Conservation (phyloP, 2,888 invertebrate genomes). For the Tuta absoluta region DNA sequence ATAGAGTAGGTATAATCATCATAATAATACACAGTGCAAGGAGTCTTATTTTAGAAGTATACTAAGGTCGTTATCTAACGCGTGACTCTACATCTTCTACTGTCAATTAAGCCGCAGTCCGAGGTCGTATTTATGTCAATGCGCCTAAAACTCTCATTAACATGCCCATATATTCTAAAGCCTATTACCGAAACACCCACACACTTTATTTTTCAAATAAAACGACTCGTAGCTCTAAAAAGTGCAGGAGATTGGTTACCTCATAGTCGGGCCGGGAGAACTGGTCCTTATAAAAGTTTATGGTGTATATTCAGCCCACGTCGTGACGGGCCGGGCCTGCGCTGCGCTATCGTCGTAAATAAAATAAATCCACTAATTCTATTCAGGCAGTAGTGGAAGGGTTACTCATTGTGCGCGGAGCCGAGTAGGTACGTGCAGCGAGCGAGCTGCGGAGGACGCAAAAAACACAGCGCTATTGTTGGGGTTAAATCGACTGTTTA, state of each 20-base stretch:
- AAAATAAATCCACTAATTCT: slow-evolving; percentile 54
- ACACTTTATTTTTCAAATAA: slow-evolving; percentile 37
- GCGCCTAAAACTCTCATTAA: slow-evolving; percentile 24
- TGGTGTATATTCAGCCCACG: slow-evolving; percentile 56
- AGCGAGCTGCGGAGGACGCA: not conserved
- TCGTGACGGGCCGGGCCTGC: slow-evolving; percentile 22
- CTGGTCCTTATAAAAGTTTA: slow-evolving; percentile 58
- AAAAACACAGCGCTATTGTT: slow-evolving; percentile 18
- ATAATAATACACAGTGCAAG: not conserved
- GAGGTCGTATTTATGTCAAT: slow-evolving; percentile 22
- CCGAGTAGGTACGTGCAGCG: not conserved
- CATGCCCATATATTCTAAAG: slow-evolving; percentile 27
- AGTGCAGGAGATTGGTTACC: slow-evolving; percentile 19
- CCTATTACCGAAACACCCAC: slow-evolving; percentile 34
- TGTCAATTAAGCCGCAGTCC: slow-evolving; percentile 11
- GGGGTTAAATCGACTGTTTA: slow-evolving; percentile 11
- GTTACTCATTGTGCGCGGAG: slow-evolving; percentile 40
- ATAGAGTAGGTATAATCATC: not conserved
- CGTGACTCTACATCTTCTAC: slow-evolving; percentile 9
- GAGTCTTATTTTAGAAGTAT: not conserved
- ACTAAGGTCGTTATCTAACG: not conserved
- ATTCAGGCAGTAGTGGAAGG: slow-evolving; percentile 47
- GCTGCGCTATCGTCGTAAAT: slow-evolving; percentile 41
- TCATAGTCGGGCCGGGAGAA: slow-evolving; percentile 5
- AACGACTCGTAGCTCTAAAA: slow-evolving; percentile 22